Base-by-base conservation (phyloP, 1,140 invertebrate genomes). In the Drosophila repletoides region DNA sequence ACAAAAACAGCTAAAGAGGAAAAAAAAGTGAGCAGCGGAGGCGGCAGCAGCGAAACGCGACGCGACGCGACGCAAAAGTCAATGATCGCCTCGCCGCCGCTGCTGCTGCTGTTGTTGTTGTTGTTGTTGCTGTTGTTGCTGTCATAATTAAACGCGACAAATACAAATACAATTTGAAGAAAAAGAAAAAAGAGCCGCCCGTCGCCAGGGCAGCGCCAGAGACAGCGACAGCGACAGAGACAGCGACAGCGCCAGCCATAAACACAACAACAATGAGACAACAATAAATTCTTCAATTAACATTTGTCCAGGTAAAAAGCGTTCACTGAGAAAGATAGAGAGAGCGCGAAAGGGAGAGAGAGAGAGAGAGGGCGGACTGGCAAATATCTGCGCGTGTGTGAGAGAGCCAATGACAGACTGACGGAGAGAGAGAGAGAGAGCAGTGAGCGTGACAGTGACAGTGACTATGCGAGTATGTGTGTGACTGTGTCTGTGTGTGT, bases 281-380 rank as follows among this genome's bases (percentile, higher is more conserved):
- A 84, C 80, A 84, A 84, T 84, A 84, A 84, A 84, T 86, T 84
- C 80, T 84, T 84, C 80, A 84, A 84, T 86, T 86, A 84, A 86
- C 80, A 84, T 86, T 84, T 73, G 75, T 72, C 77, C 80, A 84
- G 80, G 80, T 84, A 84, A 86, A 71, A 73, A 77, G 69, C 72
- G 58, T 48, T 41, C n/a, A n/a, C n/a, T n/a, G n/a, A n/a, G n/a
- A n/a, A n/a, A n/a, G n/a, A n/a, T n/a, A n/a, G n/a, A n/a, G n/a
- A n/a, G n/a, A n/a, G n/a, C n/a, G n/a, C n/a, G n/a, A n/a, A n/a
- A n/a, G n/a, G n/a, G n/a, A n/a, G n/a, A n/a, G n/a, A n/a, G n/a
- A n/a, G n/a, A n/a, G 53, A 40, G 63, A 66, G 56, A 51, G 24
- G 15, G 43, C 41, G 77, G 51, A 41, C 41, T 48, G 58, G 66